Base-by-base conservation (phyloP, 2,888 invertebrate species). In the Cabera pusaria region DNA sequence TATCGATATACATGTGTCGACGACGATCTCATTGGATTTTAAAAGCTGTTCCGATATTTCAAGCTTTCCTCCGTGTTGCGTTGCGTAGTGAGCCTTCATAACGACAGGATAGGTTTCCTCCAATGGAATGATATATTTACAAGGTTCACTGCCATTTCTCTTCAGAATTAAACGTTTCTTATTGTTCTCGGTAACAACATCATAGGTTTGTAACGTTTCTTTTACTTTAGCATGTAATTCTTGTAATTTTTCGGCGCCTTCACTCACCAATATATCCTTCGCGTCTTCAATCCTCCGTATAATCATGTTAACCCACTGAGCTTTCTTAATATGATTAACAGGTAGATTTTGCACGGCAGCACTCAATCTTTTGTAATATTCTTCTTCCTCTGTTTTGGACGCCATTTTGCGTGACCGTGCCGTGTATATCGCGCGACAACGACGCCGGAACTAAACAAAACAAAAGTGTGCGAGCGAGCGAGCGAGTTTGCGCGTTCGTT, bases 231-330 rank as follows among this genome's bases (percentile, higher is more conserved):
- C 21, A 7, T 46, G 43, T 8, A 46, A 22, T 2, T 19, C n/a
- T n/a, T n/a, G n/a, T n/a, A n/a, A n/a, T n/a, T n/a, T 16, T 1
- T 19, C 9, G n/a, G 17, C 26, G 1, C 37, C 34, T 11, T 35
- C 33, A 1, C 9, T 20, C 4, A 7, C 5, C 6, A 32, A 8
- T 2, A 11, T 1, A 7, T 40, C 12, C n/a, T 28, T 14, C 1
- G 43, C 45, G 0, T 11, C 5, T 8, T 9, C 6, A 6, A 49
- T 46, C 6, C 37, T 34, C 7, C 35, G 9, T 5, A 37, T 40
- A 39, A 46, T 46, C 0, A 38, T 32, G 6, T 40, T 6, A 6
- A 46, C 40, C 49, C 49, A 49, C 28, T 35, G 26, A 2, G 1
- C 5, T n/a, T 26, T 43, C 46, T 46, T 49, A n/a, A 46, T 26